Conservation (phyloP, 2,888 invertebrate species). For the Lamellibrachia satsuma region DNA sequence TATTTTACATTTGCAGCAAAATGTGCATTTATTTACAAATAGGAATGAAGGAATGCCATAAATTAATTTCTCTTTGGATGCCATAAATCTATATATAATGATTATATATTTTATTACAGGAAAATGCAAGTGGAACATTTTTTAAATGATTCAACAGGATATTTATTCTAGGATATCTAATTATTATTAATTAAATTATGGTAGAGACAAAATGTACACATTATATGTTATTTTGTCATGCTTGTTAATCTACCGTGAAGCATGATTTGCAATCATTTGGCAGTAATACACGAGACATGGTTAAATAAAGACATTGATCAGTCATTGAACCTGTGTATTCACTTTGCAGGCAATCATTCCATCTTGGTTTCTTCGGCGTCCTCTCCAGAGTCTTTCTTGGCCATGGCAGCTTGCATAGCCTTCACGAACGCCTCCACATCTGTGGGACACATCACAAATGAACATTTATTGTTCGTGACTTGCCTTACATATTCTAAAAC, state of each 20-base stretch:
- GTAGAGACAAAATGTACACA: background rate
- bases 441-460: constrained; percentile 42
- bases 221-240: no score
- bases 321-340: background rate
- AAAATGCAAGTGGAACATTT: no score
- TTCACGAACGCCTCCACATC: constrained; percentile 92
- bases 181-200: no score
- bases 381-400: constrained; percentile 46
- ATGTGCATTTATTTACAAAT: background rate
- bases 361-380: constrained; percentile 24
- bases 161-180: no score
- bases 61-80: background rate
- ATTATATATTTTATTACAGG: background rate
- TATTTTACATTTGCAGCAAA: background rate
- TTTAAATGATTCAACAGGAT: no score
- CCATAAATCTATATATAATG: background rate
- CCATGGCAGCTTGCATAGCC: constrained; percentile 76
- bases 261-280: background rate
- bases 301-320: background rate
- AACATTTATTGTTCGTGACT: background rate
- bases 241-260: background rate
- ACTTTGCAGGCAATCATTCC: background rate
- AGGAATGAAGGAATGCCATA: background rate
- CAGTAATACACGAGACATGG: background rate
- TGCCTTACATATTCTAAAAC: background rate